These are phyloP conservation scores for Megathymus violae DNA, from an alignment of 1,140 invertebrate genomes.

Conservation along the genomic window DNA sequence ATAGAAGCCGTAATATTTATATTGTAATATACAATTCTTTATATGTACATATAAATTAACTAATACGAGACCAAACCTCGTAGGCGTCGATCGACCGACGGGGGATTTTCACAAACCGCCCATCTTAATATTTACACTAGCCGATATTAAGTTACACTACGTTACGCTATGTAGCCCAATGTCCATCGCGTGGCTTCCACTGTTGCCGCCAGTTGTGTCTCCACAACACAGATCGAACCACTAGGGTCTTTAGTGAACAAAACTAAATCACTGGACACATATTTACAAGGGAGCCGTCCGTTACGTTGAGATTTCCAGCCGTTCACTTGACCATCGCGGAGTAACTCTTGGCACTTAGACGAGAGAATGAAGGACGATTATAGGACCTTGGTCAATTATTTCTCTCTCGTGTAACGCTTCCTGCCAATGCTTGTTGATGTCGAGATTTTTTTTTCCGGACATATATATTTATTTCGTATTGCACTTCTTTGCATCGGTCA, in stretches of 20 bases:
- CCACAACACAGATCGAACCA: slow-evolving; percentile 19
- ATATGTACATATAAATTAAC: no score
- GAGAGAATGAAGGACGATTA: no score
- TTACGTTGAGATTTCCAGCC: slow-evolving; percentile 3
- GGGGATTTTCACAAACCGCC: neutral
- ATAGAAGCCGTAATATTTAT: neutral
- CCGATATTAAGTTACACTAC: neutral
- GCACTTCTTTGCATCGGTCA: no score
- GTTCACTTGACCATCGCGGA: neutral
- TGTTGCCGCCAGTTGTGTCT: slow-evolving; percentile 9
- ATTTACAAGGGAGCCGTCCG: slow-evolving; percentile 20
- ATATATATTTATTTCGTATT: no score
- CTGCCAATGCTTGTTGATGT: no score
- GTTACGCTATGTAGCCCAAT: slow-evolving; percentile 1
- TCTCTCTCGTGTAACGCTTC: no score
- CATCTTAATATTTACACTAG: no score
- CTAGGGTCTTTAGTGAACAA: slow-evolving; percentile 10
- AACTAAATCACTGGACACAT: slow-evolving; percentile 9
- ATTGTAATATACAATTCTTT: neutral
- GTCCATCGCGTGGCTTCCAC: neutral
- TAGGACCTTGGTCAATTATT: no score
- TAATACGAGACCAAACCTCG: no score
- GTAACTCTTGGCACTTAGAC: no score
- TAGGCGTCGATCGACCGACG: no score
- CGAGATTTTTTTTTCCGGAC: no score